Base-by-base conservation (phyloP, 2,888 invertebrate genomes). In the Ceramica pisi region DNA sequence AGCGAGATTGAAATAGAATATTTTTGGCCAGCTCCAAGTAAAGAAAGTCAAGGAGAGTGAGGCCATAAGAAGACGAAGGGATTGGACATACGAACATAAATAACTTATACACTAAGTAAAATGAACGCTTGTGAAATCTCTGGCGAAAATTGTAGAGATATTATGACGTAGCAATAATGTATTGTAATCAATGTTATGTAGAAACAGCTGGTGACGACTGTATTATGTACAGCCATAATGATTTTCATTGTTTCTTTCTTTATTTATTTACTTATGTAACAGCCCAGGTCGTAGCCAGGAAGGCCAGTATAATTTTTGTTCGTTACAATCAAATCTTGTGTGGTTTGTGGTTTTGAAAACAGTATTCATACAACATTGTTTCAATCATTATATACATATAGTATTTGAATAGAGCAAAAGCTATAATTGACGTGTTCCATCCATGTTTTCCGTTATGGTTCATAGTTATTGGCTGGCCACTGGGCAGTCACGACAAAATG, bases 401-500 rank as follows among this genome's bases (percentile, higher is more conserved):
- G 6, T 19, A 1, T 19, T 19, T 8, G 8, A 19, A 46, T 19
- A 46, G 19, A 46, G 19, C 46, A 46, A 8, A 46, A 64, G 48
- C n/a, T 61, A 44, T 57, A 38, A 62, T 65, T 53, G 44, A 53
- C 53, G 65, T 21, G n/a, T 44, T 67, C 9, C 51, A 55, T 53
- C 59, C 55, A 51, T 65, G 19, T 57, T 44, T 41, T 38, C 41
- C 68, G 77, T 67, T 60, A 60, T 48, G 56, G 77, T 51, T 67
- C 66, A 57, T 46, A 35, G 46, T 67, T 14, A 41, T 48, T 77
- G 64, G 66, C 31, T 66, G 59, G 67, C 10, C 55, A n/a, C 31
- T 31, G 19, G n/a, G n/a, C 59, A 31, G 26, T 68, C 59, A 53
- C 77, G 51, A 71, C 59, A 48, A 74, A 70, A 67, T 51, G 64